Conservation (phyloP, 2,888 invertebrate species). For the Dromius quadrimaculatus region DNA sequence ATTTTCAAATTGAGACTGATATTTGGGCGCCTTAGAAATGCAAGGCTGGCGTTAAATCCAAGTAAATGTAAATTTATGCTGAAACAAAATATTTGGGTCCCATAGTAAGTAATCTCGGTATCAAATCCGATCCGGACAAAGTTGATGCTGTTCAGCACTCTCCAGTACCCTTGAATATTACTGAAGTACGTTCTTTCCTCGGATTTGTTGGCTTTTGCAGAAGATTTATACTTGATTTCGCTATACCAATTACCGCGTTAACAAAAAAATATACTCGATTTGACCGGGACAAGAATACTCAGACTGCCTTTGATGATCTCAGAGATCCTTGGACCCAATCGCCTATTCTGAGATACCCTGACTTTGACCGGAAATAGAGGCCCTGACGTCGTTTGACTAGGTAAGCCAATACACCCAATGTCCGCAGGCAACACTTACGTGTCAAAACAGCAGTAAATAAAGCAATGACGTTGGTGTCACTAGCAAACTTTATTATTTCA, state of each 20-base stretch:
- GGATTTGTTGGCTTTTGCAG: constrained; percentile 55
- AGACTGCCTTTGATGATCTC: constrained; percentile 48
- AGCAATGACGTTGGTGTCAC: too few relatives aligned
- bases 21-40: constrained; percentile 52
- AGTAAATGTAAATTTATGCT: too few relatives aligned
- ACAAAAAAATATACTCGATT: constrained; percentile 50
- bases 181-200: constrained; percentile 54
- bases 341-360: constrained; percentile 55
- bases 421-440: too few relatives aligned
- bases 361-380: constrained; percentile 54
- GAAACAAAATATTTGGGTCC: too few relatives aligned
- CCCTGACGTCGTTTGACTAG: too few relatives aligned
- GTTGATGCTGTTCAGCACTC: too few relatives aligned
- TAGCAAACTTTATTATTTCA: too few relatives aligned
- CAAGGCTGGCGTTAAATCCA: constrained; percentile 53
- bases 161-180: constrained; percentile 44
- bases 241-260: constrained; percentile 42
- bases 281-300: constrained; percentile 30
- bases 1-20: constrained; percentile 47
- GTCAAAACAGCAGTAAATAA: too few relatives aligned
- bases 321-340: constrained; percentile 44
- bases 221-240: constrained; percentile 47
- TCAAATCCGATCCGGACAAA: too few relatives aligned
- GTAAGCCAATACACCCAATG: too few relatives aligned
- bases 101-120: too few relatives aligned